Conservation (phyloP, 2,797 vertebrate species). For the Pangasius macronema region DNA sequence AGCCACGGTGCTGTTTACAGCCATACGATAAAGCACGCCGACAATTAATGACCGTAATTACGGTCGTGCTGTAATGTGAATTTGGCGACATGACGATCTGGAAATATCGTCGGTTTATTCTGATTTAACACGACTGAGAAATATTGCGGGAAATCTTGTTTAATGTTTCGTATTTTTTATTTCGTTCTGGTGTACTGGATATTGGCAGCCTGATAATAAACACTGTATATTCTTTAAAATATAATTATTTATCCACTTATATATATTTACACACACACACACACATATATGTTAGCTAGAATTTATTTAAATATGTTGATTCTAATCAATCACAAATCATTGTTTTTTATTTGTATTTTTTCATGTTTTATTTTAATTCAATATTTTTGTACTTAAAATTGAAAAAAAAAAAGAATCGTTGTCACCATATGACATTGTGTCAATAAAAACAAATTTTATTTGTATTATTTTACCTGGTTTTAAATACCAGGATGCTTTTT, state of each 20-base stretch:
- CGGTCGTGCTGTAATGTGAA: not conserved
- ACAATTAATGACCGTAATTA: slow-evolving; percentile 31
- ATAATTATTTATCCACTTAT: not conserved
- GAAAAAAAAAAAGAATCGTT: no score
- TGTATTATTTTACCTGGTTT: not conserved
- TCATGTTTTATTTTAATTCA: not conserved
- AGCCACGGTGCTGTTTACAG: slow-evolving; percentile 13
- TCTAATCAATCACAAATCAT: not conserved
- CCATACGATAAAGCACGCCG: not conserved
- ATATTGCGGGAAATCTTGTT: not conserved
- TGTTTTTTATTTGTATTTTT: not conserved
- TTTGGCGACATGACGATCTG: not conserved
- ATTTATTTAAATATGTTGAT: not conserved
- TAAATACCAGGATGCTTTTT: not conserved
- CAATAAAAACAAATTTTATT: not conserved
- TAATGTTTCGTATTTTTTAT: not conserved
- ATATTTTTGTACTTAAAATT: no score
- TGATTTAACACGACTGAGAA: not conserved
- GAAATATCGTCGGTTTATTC: not conserved
- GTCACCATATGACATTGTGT: not conserved
- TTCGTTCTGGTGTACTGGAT: not conserved
- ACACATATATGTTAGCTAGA: not conserved
- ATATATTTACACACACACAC: not conserved
- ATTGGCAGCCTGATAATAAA: not conserved
- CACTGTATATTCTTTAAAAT: no score